Evolutionary conservation across 2,888 invertebrate genomes (phyloP), one percentile per base, ranked within the genome.

Genomic region (Chaitophorus viminalis): DNA sequence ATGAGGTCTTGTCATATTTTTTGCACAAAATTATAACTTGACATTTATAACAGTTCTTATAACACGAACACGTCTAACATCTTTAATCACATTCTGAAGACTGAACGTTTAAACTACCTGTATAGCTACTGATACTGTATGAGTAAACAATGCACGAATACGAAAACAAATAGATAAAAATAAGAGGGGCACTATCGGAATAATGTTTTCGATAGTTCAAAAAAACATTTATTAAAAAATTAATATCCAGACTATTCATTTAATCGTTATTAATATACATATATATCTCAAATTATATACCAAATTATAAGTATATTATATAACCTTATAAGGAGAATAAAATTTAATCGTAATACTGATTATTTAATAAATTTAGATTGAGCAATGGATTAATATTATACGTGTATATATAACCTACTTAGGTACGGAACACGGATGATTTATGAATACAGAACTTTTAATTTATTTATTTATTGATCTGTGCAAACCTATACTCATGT

Each of bases 141-240:
- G 25, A 25, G 14, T 31, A 82, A 33, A 82, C 82, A 82, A 54
- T 54, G 29, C 29, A 25, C 11, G 29, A 11, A 52, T 8, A 31
- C 14, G 70, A 33, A 52, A 31, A 52, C 14, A 29, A 36, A 65
- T 31, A n/a, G 46, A 70, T 21, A 6, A 82, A 17, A 74, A 52
- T 21, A 70, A 46, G 54, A 68, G 82, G 72, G 33, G n/a, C 17
- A 74, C 29, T 39, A 68, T 39, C 0, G 33, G 46, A 60, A 52
- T 17, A 25, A 4, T 36, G 54, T 82, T 82, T 70, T 60, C n/a
- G n/a, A 72, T 52, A 72, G 33, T 52, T 68, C 21, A 2, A 18
- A 70, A 70, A 82, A 72, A 82, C 9, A 0, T 79, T 81, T 39
- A 54, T 54, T 78, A 78, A 31, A 46, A 39, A 54, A 77, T 25